Evolutionary conservation across 2,797 vertebrate species (phyloP).

Genomic region (Tragopan temminckii): DNA sequence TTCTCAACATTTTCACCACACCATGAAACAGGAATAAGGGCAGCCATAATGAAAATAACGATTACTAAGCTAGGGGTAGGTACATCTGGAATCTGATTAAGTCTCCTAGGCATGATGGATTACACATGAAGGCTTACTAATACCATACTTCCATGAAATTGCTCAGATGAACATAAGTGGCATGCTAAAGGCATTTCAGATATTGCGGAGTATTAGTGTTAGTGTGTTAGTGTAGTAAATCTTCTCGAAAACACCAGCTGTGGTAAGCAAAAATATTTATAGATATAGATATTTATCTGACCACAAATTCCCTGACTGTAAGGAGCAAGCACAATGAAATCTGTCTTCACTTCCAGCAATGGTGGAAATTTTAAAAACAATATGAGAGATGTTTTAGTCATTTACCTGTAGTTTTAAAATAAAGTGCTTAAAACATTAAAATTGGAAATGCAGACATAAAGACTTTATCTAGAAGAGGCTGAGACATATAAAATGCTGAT

Average conservation of each 20-base stretch:
- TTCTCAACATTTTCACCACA: constrained; percentile 50
- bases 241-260: constrained; percentile 69
- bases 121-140: constrained; percentile 74
- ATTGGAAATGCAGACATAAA: background rate
- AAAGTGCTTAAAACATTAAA: background rate
- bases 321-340: background rate
- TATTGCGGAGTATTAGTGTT: constrained; percentile 46
- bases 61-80: constrained; percentile 54
- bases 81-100: constrained; percentile 64
- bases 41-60: constrained; percentile 58
- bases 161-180: constrained; percentile 65
- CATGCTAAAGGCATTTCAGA: constrained; percentile 60
- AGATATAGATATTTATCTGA: background rate
- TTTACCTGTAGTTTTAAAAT: background rate
- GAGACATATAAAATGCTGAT: background rate
- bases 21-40: constrained; percentile 51
- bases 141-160: constrained; percentile 62
- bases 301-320: constrained; percentile 34
- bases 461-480: background rate
- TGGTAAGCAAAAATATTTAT: constrained; percentile 13
- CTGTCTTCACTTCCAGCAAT: background rate
- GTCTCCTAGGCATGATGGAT: constrained; percentile 69
- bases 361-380: constrained; percentile 21
- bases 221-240: constrained; percentile 66
- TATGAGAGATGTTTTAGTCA: background rate